phyloP scores from a whole-genome alignment of 2,113 vertebrate genomes.

The Plecotus auritus region DNA sequence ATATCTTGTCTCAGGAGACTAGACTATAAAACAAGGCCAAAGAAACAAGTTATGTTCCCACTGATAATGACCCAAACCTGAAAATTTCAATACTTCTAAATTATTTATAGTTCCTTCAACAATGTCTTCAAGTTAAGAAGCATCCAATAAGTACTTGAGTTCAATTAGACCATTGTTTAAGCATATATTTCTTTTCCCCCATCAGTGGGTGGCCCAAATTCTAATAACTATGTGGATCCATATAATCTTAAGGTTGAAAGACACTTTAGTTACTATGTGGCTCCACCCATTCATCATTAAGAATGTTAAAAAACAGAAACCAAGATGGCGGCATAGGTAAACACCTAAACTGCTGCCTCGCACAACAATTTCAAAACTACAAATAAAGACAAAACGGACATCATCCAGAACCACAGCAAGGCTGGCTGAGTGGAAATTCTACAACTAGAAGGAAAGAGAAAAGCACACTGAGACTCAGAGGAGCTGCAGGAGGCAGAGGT shows the following conservation, averaged over 20 bases:
- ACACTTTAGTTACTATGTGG: background rate
- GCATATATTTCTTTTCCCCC: background rate
- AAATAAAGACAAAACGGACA: too few species aligned
- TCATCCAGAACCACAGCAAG: too few species aligned
- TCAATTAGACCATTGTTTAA: background rate
- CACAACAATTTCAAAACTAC: too few species aligned
- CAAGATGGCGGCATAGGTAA: too few species aligned
- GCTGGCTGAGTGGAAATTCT: too few species aligned
- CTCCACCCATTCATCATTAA: background rate
- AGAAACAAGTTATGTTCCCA: slow-evolving; percentile 40
- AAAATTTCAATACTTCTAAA: background rate
- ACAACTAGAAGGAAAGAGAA: too few species aligned
- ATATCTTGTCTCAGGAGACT: slow-evolving; percentile 87
- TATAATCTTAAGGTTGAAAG: background rate
- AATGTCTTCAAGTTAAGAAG: background rate
- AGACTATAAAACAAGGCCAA: slow-evolving; percentile 82
- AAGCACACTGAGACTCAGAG: too few species aligned
- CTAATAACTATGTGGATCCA: background rate
- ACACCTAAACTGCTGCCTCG: too few species aligned
- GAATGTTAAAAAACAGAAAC: background rate
- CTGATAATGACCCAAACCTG: background rate
- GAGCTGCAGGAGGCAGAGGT: too few species aligned
- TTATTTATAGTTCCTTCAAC: background rate
- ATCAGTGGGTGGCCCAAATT: background rate
- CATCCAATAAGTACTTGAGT: background rate